Evolutionary conservation across 2,797 vertebrate genomes (phyloP).

Genomic region (Florisuga fusca): DNA sequence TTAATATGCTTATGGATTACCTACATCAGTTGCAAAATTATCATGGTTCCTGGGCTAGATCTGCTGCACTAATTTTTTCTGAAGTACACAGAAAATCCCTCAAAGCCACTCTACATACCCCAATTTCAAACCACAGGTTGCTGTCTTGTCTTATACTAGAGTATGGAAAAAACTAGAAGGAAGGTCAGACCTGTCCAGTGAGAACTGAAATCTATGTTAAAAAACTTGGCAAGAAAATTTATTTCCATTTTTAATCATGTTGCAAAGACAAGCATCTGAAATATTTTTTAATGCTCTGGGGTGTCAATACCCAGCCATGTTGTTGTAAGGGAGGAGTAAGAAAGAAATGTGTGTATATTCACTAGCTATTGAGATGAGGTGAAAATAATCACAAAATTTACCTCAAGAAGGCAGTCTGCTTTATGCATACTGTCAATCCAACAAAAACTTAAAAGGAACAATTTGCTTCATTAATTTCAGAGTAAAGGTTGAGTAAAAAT

Average conservation of each 20-base stretch:
- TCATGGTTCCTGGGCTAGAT: not conserved
- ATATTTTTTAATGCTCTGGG: not conserved
- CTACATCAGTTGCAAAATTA: not conserved
- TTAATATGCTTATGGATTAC: not conserved
- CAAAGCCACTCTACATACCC: not conserved
- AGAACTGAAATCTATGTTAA: not conserved
- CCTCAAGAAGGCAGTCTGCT: not conserved
- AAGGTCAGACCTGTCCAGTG: not conserved
- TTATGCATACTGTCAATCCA: not conserved
- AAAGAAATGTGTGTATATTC: not conserved
- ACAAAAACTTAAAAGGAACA: not conserved
- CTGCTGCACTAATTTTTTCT: not conserved
- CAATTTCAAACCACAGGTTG: fast-evolving
- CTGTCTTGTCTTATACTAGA: not conserved
- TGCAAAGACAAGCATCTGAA: not conserved
- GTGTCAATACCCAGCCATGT: not conserved
- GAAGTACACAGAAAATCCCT: not conserved
- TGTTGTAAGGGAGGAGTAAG: not conserved
- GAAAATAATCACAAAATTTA: not conserved
- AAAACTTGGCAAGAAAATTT: not conserved
- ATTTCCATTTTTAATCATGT: not conserved
- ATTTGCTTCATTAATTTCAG: not conserved
- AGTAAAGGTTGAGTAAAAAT: not conserved
- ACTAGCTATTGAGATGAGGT: not conserved
- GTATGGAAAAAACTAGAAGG: not conserved